Evolutionary conservation across 2,888 invertebrate genomes (phyloP), one percentile per base, ranked within the genome.

Genomic region (Drosophila fungiperda): DNA sequence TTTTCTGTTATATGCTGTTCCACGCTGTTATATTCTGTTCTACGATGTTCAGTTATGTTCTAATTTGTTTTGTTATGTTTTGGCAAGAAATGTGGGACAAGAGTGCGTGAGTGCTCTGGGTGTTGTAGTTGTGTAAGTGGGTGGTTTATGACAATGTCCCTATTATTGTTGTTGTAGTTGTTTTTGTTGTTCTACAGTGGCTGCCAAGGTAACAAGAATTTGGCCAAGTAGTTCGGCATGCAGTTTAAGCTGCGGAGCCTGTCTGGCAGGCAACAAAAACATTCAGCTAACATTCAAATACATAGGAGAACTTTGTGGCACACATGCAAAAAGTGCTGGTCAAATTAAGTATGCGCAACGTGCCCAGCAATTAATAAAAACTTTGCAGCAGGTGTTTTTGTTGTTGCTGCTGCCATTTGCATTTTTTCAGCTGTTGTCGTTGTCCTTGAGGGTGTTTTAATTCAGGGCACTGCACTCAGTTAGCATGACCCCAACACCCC

Each of bases 391-490:
- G 20, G 65, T 57, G 63, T 65, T 67, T 55, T n/a, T 54, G 48
- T 17, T 45, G 58, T 60, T 45, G 62, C 57, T 55, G 63, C 62
- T 70, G 55, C 58, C 29, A 65, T 76, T 54, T 36, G 54, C 42
- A 61, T 57, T 75, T 75, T 48, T 80, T 72, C 38, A 71, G 59
- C 49, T 67, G 60, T 66, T 73, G 63, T 55, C 58, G 77, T 62
- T 91, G 91, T 91, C 91, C 91, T 91, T 91, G 91, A 69, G 82
- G 83, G 84, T 81, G 75, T 80, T 82, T 78, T 78, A 85, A 87
- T 87, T 88, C 89, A 90, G 91, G 91, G 89, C 92, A 91, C 82
- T 91, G 91, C 91, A 91, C 91, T 90, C 87, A 59, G 74, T 61
- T 60, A 68, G 77, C 74, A 78, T 79, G 83, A 83, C 78, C 88